phyloP scores from a whole-genome alignment of 1,140 invertebrate species.

The Drosophila subpulchrella region DNA sequence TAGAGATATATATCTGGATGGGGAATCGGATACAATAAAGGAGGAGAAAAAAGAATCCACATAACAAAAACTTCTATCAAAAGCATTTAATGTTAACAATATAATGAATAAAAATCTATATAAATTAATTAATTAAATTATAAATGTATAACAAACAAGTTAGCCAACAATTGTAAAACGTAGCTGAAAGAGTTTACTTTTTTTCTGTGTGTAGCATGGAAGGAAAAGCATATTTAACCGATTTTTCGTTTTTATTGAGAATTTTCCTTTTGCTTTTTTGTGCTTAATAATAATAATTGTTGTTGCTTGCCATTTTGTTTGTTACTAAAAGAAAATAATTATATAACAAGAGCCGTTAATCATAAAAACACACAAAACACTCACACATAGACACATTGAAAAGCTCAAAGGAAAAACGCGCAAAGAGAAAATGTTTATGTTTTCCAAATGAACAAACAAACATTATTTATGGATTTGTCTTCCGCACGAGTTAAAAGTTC shows the following conservation, averaged over 20 bases:
- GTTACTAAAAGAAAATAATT: constrained; percentile 41
- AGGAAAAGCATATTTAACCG: constrained; percentile 14
- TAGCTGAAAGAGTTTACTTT: constrained; percentile 49
- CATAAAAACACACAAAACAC: constrained; percentile 30
- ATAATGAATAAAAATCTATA: constrained; percentile 45
- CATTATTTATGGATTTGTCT: constrained; percentile 42
- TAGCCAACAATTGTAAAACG: constrained; percentile 58
- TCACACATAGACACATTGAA: constrained; percentile 22
- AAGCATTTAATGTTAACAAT: constrained; percentile 69
- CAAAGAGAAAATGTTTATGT: constrained; percentile 36
- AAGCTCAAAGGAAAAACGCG: constrained; percentile 50
- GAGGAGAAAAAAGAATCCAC: constrained; percentile 17
- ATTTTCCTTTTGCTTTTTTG: constrained; percentile 20
- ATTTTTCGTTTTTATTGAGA: background rate
- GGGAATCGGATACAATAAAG: constrained; percentile 4
- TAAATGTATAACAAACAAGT: constrained; percentile 35
- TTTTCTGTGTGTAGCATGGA: constrained; percentile 34
- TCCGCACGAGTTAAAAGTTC: constrained; percentile 41
- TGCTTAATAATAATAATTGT: constrained; percentile 41
- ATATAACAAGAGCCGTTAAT: constrained; percentile 46
- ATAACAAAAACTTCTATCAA: constrained; percentile 58
- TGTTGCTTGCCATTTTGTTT: constrained; percentile 58
- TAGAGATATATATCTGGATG: constrained; percentile 13
- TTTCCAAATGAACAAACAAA: constrained; percentile 12
- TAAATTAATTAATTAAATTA: constrained; percentile 29